A percentile compares a stretch with the other conserved stretches of the same genome.
Conservation (phyloP, 2,888 invertebrate species). For the Troides oblongomaculatus region DNA sequence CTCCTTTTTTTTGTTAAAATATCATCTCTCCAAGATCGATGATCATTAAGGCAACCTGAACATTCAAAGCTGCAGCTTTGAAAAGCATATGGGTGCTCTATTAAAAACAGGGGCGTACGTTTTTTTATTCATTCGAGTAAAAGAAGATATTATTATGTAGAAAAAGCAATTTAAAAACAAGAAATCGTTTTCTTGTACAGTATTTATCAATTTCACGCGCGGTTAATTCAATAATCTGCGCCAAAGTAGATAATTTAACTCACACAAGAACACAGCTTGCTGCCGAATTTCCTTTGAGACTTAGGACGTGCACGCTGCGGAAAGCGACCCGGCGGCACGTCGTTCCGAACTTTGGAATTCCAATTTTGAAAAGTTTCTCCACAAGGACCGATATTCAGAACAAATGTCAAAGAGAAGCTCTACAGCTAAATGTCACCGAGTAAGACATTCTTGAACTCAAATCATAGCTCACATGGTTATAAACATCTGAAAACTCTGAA, state of each 20-base stretch:
- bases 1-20: too few species aligned
- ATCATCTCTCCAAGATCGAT: too few species aligned
- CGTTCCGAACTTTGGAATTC: slow-evolving; percentile 76
- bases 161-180: not conserved
- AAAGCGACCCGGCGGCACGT: slow-evolving; percentile 68
- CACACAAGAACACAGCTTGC: slow-evolving; percentile 69
- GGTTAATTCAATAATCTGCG: slow-evolving; percentile 71
- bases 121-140: not conserved
- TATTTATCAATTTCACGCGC: slow-evolving; percentile 69
- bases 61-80: too few species aligned
- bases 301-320: slow-evolving; percentile 63
- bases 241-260: slow-evolving; percentile 73
- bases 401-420: slow-evolving; percentile 68
- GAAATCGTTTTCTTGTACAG: slow-evolving; percentile 38
- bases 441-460: slow-evolving; percentile 12
- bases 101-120: too few species aligned
- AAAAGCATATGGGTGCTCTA: too few species aligned
- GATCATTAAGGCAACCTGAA: too few species aligned
- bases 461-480: not conserved
- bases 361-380: slow-evolving; percentile 79
- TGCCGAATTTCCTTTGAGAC: slow-evolving; percentile 78
- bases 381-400: slow-evolving; percentile 76
- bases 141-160: not conserved
- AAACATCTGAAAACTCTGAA: not conserved
- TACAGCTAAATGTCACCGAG: slow-evolving; percentile 38